Evolutionary conservation across 2,797 vertebrate species (phyloP), one percentile per base, ranked within the genome.

Genomic region (Kryptopterus vitreolus): DNA sequence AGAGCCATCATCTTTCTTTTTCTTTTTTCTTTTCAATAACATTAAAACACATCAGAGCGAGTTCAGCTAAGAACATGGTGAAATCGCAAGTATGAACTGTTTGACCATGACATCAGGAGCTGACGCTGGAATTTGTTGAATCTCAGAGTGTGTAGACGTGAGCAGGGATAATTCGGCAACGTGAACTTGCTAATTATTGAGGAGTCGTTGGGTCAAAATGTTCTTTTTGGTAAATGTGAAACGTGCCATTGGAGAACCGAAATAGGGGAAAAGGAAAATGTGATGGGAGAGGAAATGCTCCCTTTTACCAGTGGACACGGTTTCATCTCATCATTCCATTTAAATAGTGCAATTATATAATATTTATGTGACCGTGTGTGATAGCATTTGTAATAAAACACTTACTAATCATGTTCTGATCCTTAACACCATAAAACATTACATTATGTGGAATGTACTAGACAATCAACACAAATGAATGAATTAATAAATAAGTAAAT

Each of bases 251-350:
- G 55, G 2, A 18, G 22, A 16, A n/a, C 11, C 3, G 22, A 24
- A 72, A 57, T 16, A 59, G 15, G 4, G 46, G 24, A 31, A 52
- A 24, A 6, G 10, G n/a, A 31, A 52, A 33, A 33, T 22, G 50
- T 35, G 69, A 55, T 13, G 3, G 16, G 43, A 43, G 22, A 4
- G 8, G 9, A 31, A 33, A 12, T 2, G 43, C 48, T 71, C n/a
- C 46, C 52, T 31, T 22, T 38, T 73, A 18, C n/a, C 53, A 38
- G 22, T 38, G 12, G 70, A 33, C 22, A 24, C 7, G 3, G n/a
- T 24, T 57, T 43, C 69, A 71, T n/a, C 33, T 73, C 52, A 38
- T 73, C 33, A 20, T 57, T 73, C 71, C n/a, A 38, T 57, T 73
- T 38, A 33, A 73, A 24, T n/a, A 31, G 53, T 73, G 12, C 16